Conservation (phyloP, 1,140 invertebrate genomes). For the Lerema accius region DNA sequence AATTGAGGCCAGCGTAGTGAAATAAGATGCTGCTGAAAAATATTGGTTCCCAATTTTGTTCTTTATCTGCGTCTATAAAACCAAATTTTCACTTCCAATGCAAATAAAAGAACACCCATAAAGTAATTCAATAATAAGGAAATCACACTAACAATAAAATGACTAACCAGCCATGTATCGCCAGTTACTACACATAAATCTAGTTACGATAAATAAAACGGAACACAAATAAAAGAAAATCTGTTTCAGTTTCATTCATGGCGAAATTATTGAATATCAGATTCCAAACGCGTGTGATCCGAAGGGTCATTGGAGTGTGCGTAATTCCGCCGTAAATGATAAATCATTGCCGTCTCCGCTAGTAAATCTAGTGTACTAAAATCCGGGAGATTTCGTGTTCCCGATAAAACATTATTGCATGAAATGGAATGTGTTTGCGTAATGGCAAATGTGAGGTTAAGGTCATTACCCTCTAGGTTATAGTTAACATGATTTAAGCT, state of each 20-base stretch:
- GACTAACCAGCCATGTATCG: background rate
- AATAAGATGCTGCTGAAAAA: too few relatives aligned
- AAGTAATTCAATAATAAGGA: too few relatives aligned
- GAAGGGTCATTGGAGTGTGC: conserved; percentile 40
- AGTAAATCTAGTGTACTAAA: conserved; percentile 19
- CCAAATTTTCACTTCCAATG: too few relatives aligned
- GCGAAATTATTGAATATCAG: conserved; percentile 58
- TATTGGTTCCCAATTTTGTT: too few relatives aligned
- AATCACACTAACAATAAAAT: background rate
- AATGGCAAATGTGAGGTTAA: background rate
- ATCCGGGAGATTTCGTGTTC: conserved; percentile 36
- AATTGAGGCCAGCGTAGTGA: too few relatives aligned
- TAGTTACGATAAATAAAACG: background rate
- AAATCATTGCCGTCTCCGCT: conserved; percentile 51
- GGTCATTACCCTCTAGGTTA: background rate
- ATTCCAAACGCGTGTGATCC: conserved; percentile 46
- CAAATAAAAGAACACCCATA: too few relatives aligned
- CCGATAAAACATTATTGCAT: conserved; percentile 37
- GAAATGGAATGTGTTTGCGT: background rate
- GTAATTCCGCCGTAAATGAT: conserved; percentile 57
- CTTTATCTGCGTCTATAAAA: too few relatives aligned
- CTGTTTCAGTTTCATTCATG: conserved; percentile 12
- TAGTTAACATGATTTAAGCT: background rate
- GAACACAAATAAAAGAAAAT: conserved; percentile 4
- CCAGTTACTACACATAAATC: background rate